Base-by-base conservation (phyloP, 2,888 invertebrate species). In the Leptinotarsa juncta region DNA sequence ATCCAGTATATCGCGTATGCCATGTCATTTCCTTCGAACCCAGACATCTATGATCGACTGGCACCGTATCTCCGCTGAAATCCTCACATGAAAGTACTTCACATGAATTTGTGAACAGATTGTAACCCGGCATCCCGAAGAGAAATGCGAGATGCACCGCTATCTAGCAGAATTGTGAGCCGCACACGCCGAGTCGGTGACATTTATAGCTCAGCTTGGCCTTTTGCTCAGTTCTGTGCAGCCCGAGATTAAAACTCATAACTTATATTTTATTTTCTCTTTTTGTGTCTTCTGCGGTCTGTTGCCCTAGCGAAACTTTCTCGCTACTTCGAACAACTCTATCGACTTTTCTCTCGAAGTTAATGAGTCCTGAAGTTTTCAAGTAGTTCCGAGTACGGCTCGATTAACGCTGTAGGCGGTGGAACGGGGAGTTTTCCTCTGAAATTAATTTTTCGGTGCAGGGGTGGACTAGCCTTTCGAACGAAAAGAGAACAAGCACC, bases 161-260 rank as follows among this genome's bases (percentile, higher is more conserved):
- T 84, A 84, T 86, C 85, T 85, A 78, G 81, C 84, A 85, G 86
- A 85, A 86, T 87, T 86, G 86, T 84, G 84, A 81, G 85, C 83
- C 86, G 86, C 85, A 85, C 81, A 84, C 80, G 86, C 86, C 85
- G 85, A 82, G 82, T 79, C 78, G 75, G 83, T 78, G 85, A 86
- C 87, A 87, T 87, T 87, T 87, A 87, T 86, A 83, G 84, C 82
- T 82, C 80, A 82, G 84, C 84, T 85, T 81, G 82, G 84, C 84
- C 83, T 84, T 86, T 85, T 84, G 85, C 85, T 84, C 82, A 82
- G 84, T 82, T 84, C 84, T 83, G 83, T 85, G 79, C 82, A 83
- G 84, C 83, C 82, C 85, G 83, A 88, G 88, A 88, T 88, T 88
- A 88, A 88, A 88, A 88, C 87, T 83, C 88, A 87, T 88, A 88